Evolutionary conservation across 2,113 vertebrate genomes (phyloP).

Genomic region (Macrotus californicus): DNA sequence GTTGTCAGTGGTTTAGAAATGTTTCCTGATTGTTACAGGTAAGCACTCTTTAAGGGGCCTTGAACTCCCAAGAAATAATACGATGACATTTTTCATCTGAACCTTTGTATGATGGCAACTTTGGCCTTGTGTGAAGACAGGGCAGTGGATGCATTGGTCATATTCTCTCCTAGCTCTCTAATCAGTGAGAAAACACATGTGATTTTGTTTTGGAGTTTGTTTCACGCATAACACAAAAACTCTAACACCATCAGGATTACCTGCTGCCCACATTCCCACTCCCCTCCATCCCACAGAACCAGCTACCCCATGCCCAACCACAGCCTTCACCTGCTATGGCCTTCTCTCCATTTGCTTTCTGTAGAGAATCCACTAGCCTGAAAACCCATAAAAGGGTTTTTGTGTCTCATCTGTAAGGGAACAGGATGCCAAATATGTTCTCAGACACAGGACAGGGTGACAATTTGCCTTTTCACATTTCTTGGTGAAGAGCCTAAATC

Average conservation of each 20-base stretch:
- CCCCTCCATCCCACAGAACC: accelerated
- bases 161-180: not conserved
- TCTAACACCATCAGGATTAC: not conserved
- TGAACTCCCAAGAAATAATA: not conserved
- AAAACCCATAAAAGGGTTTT: slow-evolving; percentile 57
- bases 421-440: slow-evolving; percentile 65
- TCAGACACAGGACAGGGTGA: slow-evolving; percentile 58
- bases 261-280: accelerated
- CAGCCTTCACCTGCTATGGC: slow-evolving; percentile 59
- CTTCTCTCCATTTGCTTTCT: slow-evolving; percentile 31
- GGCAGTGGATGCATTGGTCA: not conserved
- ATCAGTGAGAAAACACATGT: not conserved
- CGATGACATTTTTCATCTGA: not conserved
- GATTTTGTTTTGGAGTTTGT: not conserved
- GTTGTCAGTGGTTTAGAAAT: not conserved
- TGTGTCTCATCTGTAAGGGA: slow-evolving; percentile 48
- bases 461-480: slow-evolving; percentile 74
- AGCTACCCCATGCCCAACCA: not conserved
- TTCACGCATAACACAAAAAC: not conserved
- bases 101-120: not conserved
- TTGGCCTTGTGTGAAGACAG: not conserved
- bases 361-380: slow-evolving; percentile 19
- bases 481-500: slow-evolving; percentile 70
- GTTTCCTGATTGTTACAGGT: not conserved
- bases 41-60: not conserved